phyloP scores from a whole-genome alignment of 2,888 invertebrate species.

The Cremastobaeus sp. region DNA sequence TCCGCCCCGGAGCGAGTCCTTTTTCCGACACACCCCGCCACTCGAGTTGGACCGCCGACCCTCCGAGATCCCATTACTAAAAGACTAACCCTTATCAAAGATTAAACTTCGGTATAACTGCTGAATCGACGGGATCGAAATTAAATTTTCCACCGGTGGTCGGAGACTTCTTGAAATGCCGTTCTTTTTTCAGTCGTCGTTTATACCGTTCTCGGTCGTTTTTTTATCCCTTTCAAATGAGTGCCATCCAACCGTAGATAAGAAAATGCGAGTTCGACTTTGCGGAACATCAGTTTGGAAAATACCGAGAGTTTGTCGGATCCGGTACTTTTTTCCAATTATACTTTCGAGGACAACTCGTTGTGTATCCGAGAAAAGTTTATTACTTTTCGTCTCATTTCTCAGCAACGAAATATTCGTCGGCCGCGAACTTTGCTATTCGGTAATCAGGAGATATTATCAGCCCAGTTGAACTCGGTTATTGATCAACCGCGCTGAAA shows the following conservation, averaged over 20 bases:
- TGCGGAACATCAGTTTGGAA: constrained; percentile 57
- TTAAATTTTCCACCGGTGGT: constrained; percentile 79
- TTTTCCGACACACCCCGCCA: constrained; percentile 61
- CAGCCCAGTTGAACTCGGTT: constrained; percentile 18
- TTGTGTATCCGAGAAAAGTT: constrained; percentile 46
- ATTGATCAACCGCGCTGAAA: too few species aligned
- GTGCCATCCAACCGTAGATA: constrained; percentile 57
- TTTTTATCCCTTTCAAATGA: constrained; percentile 58
- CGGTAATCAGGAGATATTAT: neutral
- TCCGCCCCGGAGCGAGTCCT: constrained; percentile 48
- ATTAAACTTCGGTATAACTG: constrained; percentile 81
- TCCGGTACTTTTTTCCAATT: constrained; percentile 54
- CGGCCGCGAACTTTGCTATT: constrained; percentile 13
- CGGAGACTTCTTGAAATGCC: constrained; percentile 59
- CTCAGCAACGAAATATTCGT: constrained; percentile 29
- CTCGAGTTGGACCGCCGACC: constrained; percentile 67
- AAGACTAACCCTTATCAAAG: constrained; percentile 80
- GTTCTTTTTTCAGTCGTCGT: constrained; percentile 52
- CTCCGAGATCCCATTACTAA: constrained; percentile 78
- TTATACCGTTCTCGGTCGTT: constrained; percentile 42
- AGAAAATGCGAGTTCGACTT: constrained; percentile 61
- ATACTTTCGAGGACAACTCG: constrained; percentile 44
- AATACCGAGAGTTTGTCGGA: constrained; percentile 58
- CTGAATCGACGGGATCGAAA: constrained; percentile 81
- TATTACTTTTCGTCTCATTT: constrained; percentile 37